Conservation (phyloP, 2,888 invertebrate species). For the Parnassius mnemosyne region DNA sequence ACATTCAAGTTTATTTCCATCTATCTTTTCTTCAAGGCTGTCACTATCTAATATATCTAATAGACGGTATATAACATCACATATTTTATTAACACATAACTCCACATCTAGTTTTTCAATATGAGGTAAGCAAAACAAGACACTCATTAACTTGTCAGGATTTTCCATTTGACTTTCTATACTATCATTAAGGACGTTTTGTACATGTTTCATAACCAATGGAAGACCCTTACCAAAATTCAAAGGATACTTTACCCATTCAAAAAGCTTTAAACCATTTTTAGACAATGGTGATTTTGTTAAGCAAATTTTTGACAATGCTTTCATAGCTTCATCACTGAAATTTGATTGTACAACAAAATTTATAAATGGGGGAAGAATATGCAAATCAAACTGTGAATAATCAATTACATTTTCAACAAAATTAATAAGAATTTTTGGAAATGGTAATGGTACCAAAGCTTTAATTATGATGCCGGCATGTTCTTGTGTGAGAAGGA, state of each 20-base stretch:
- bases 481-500: slow-evolving; percentile 86
- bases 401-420: slow-evolving; percentile 84
- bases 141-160: slow-evolving; percentile 67
- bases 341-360: slow-evolving; percentile 78
- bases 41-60: slow-evolving; percentile 51
- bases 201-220: slow-evolving; percentile 61
- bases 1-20: slow-evolving; percentile 53
- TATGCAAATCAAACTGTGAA: slow-evolving; percentile 85
- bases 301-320: slow-evolving; percentile 84
- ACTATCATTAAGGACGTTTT: slow-evolving; percentile 52
- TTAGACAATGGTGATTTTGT: slow-evolving; percentile 83
- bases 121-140: slow-evolving; percentile 80
- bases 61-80: slow-evolving; percentile 55
- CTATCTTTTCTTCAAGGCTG: slow-evolving; percentile 51
- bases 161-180: slow-evolving; percentile 58
- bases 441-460: slow-evolving; percentile 79
- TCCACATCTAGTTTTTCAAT: slow-evolving; percentile 67
- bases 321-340: slow-evolving; percentile 76
- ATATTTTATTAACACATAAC: slow-evolving; percentile 50
- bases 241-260: slow-evolving; percentile 85
- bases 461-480: slow-evolving; percentile 85
- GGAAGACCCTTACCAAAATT: slow-evolving; percentile 73
- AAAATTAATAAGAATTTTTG: slow-evolving; percentile 82
- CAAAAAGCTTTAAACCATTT: slow-evolving; percentile 79
- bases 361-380: slow-evolving; percentile 84